These are phyloP conservation scores for Peromyscus maniculatus DNA, from an alignment of 2,113 vertebrate species.

Conservation along the genomic window DNA sequence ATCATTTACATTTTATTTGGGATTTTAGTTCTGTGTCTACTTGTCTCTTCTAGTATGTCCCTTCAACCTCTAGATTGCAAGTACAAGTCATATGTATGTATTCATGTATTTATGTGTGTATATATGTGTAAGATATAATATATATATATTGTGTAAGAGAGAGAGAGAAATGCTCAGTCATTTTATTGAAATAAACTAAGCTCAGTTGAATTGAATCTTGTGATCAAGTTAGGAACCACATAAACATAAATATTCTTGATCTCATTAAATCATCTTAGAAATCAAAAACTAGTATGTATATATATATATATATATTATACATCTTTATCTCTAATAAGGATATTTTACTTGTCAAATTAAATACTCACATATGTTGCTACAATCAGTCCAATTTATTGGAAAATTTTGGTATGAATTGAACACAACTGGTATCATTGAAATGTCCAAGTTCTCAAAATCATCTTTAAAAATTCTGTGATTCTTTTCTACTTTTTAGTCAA, in stretches of 20 bases:
- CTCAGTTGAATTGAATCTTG: neutral
- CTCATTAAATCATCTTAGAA: neutral
- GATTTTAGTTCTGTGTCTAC: constrained; percentile 42
- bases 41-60: neutral
- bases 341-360: constrained; percentile 42
- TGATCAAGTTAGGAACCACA: neutral
- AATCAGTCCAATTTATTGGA: constrained; percentile 43
- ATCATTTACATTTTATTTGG: neutral
- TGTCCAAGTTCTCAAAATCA: neutral
- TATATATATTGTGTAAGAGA: too few relatives aligned
- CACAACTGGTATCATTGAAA: neutral
- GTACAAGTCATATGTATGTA: too few relatives aligned
- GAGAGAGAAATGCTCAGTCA: neutral
- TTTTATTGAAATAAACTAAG: neutral
- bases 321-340: constrained; percentile 6
- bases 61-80: neutral
- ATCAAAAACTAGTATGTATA: neutral
- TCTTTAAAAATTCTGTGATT: constrained; percentile 27
- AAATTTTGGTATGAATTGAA: neutral
- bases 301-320: neutral
- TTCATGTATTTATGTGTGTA: too few relatives aligned
- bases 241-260: neutral
- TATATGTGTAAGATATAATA: neutral
- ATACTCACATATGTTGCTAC: neutral
- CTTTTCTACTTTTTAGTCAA: constrained; percentile 44